These are phyloP conservation scores for Limnephilus marmoratus DNA, from an alignment of 2,888 invertebrate genomes.

Conservation along the genomic window DNA sequence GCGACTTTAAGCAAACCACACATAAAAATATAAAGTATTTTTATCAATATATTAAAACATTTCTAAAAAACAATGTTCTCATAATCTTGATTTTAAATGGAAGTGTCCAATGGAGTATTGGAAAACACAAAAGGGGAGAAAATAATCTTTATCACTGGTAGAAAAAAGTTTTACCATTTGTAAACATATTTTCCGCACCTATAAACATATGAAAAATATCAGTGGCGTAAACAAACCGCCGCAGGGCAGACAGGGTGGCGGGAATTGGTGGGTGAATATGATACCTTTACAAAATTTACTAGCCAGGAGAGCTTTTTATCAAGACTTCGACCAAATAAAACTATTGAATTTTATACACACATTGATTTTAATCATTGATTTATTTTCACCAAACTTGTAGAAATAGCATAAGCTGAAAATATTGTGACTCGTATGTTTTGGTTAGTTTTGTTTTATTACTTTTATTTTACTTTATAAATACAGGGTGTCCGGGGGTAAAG, in stretches of 20 bases:
- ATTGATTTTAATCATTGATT: no score
- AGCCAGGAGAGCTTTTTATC: background rate
- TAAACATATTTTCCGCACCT: constrained; percentile 64
- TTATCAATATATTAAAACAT: no score
- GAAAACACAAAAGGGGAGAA: constrained; percentile 26
- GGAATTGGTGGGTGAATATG: constrained; percentile 4
- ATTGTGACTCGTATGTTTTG: no score
- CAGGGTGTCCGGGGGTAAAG: no score
- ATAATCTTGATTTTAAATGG: background rate
- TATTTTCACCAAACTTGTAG: no score
- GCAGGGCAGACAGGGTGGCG: constrained; percentile 13
- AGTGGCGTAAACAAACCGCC: constrained; percentile 63
- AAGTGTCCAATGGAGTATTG: background rate
- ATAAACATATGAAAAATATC: constrained; percentile 66
- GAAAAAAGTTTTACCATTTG: constrained; percentile 55
- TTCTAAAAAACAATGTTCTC: background rate
- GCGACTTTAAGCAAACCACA: no score
- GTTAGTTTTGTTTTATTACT: no score
- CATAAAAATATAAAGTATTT: no score
- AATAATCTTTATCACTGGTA: constrained; percentile 33
- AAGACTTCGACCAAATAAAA: background rate
- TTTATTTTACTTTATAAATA: no score
- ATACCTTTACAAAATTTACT: background rate
- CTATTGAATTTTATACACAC: background rate
- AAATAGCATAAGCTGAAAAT: no score